Conservation (phyloP, 2,888 invertebrate genomes). For the Cartodere bifasciata region DNA sequence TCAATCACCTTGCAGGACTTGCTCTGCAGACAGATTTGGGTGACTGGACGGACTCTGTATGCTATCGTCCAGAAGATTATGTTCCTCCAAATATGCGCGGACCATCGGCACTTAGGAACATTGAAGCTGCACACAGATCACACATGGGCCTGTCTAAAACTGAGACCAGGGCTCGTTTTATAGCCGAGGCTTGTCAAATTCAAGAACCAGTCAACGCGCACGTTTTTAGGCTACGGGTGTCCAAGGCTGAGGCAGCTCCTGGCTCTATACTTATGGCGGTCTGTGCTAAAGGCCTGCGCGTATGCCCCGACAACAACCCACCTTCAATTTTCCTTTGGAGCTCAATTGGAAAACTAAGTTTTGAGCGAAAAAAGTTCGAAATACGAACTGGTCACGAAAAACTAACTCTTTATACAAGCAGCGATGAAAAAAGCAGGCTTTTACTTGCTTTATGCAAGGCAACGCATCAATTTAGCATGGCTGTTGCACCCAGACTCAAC, state of each 20-base stretch:
- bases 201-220: constrained; percentile 86
- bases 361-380: constrained; percentile 96
- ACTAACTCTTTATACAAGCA: constrained; percentile 79
- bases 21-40: constrained; percentile 90
- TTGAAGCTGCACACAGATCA: constrained; percentile 71
- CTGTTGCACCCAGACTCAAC: constrained; percentile 70
- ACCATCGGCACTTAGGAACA: constrained; percentile 40
- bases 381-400: constrained; percentile 82
- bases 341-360: constrained; percentile 87
- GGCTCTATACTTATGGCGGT: constrained; percentile 82
- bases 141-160: constrained; percentile 60
- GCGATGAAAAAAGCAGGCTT: constrained; percentile 89
- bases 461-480: constrained; percentile 93
- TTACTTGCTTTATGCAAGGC: constrained; percentile 44
- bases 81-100: constrained; percentile 57
- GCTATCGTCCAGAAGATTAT: constrained; percentile 77
- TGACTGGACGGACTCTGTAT: constrained; percentile 50
- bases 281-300: constrained; percentile 83
- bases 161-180: constrained; percentile 80
- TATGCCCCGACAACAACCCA: constrained; percentile 61
- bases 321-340: constrained; percentile 84
- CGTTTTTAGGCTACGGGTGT: constrained; percentile 58
- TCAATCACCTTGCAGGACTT: constrained; percentile 62
- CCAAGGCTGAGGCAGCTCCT: constrained; percentile 60
- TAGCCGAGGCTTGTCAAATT: constrained; percentile 73